Evolutionary conservation across 2,113 vertebrate species (phyloP).

Genomic region (Butorides virescens): DNA sequence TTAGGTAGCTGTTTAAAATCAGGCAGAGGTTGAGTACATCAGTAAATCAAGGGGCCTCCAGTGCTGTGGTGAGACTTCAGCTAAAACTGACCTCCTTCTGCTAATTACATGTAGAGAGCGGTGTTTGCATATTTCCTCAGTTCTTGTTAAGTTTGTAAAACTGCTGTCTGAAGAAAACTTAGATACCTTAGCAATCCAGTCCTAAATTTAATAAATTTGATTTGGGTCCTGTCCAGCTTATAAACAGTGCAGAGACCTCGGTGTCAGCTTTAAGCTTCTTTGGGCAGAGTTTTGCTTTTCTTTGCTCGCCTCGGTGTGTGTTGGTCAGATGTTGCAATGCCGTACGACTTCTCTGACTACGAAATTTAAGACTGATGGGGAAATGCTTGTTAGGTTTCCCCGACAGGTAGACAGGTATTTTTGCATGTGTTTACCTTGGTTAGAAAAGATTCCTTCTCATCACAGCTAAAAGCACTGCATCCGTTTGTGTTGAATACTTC

Average conservation of each 20-base stretch:
- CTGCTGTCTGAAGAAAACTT: neutral
- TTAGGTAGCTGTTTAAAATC: neutral
- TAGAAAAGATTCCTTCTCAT: neutral
- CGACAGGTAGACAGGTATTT: neutral
- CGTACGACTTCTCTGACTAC: neutral
- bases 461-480: neutral
- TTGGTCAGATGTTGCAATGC: neutral
- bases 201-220: neutral
- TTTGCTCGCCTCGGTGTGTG: neutral
- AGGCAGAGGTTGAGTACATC: neutral
- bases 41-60: neutral
- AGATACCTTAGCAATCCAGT: neutral
- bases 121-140: neutral
- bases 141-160: neutral
- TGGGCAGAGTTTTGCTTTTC: neutral
- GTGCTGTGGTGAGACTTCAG: neutral
- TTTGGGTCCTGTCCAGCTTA: neutral
- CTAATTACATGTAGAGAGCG: neutral
- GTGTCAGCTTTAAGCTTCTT: neutral
- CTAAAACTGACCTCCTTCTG: neutral
- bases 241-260: neutral
- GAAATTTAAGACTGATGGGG: neutral
- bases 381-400: neutral
- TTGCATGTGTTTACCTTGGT: neutral
- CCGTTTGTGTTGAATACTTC: fast-evolving